A percentile compares a stretch with the other conserved stretches of the same genome.
These are phyloP conservation scores for Indicator indicator DNA, from an alignment of 2,113 vertebrate species.

Conservation along the genomic window DNA sequence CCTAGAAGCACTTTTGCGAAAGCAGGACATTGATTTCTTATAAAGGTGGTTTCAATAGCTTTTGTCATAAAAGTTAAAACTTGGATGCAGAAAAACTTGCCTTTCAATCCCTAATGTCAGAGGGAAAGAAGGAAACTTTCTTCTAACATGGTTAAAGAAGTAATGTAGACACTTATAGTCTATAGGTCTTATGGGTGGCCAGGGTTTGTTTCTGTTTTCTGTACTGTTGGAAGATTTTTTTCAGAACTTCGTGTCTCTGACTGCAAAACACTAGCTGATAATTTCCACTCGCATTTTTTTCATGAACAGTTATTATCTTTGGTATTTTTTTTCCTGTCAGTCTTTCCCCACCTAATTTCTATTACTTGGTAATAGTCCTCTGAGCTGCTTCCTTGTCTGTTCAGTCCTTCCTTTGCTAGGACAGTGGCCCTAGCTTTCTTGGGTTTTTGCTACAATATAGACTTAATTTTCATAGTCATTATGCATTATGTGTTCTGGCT, in stretches of 20 bases:
- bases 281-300: background rate
- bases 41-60: background rate
- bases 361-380: background rate
- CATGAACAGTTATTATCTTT: background rate
- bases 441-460: background rate
- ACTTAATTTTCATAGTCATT: background rate
- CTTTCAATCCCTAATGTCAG: background rate
- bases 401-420: background rate
- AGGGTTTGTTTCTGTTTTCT: background rate
- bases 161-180: background rate
- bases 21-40: background rate
- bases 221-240: background rate
- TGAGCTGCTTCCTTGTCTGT: background rate
- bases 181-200: background rate
- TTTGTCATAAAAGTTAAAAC: background rate
- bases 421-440: background rate
- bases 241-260: background rate
- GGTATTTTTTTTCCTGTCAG: background rate
- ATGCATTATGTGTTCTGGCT: background rate
- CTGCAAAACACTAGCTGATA: background rate
- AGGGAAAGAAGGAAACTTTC: background rate
- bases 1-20: background rate
- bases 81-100: background rate
- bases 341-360: background rate
- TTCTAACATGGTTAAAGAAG: background rate